Evolutionary conservation across 2,113 vertebrate genomes (phyloP), one percentile per base, ranked within the genome.

Genomic region (Isichthys henryi): DNA sequence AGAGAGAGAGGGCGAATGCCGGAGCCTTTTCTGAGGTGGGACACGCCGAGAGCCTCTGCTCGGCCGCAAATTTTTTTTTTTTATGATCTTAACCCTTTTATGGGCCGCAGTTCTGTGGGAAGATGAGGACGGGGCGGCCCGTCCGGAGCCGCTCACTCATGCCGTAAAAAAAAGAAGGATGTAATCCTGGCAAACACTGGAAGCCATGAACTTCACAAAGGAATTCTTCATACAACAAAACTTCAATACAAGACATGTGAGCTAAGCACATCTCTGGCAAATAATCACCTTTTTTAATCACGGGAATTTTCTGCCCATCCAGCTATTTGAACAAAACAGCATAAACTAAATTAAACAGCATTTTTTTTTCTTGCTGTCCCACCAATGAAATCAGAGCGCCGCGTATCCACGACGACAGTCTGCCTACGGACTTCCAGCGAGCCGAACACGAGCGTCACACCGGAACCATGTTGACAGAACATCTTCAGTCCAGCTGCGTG

Each of bases 401-500:
- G 90, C 89, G 86, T 52, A 86, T 86, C 50, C 53, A 85, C 82
- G 62, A 88, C 91, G 90, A 90, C 86, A 80, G 92, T 90, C 88
- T 84, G 92, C 88, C 94, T 92, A 94, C 94, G 93, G 91, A 94
- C 94, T 94, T 93, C 94, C 95, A 95, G 95, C 94, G 93, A 95
- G 92, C 93, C 93, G 95, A 95, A 96, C 96, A 96, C 94, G 85
- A 88, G 94, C 90, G 94, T 96, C 94, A 96, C 94, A 94, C 92
- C 91, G 92, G 95, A 95, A 93, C 94, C 96, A 96, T 91, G 95
- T 96, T 89, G 96, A 95, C 95, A 90, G 49, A 94, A 96, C 96
- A 96, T 96, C 95, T 95, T 93, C 95, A 93, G 89, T 95, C 94
- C 96, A 96, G 96, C 93, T 96, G 95, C 95, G 94, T 91, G 96